Evolutionary conservation across 2,797 vertebrate species (phyloP).

Genomic region (Danionella dracula): DNA sequence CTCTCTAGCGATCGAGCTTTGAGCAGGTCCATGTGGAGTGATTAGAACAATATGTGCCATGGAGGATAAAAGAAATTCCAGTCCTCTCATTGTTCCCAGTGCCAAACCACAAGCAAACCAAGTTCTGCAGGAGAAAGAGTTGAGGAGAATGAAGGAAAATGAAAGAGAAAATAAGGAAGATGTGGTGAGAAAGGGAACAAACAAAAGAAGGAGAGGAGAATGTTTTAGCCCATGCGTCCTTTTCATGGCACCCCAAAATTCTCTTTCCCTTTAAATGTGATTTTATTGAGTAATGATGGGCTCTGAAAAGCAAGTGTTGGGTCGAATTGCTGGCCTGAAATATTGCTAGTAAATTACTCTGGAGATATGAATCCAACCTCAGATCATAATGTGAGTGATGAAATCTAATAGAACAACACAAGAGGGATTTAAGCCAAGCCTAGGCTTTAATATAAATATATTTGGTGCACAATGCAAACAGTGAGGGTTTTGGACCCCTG

Average conservation of each 20-base stretch:
- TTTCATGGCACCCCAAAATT: conserved; percentile 4
- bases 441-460: too few relatives aligned
- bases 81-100: conserved; percentile 28
- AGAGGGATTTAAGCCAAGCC: too few relatives aligned
- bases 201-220: conserved; percentile 35
- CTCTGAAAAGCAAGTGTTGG: background rate
- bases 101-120: conserved; percentile 47
- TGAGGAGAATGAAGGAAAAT: conserved; percentile 11
- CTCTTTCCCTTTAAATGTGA: background rate
- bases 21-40: conserved; percentile 58
- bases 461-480: too few relatives aligned
- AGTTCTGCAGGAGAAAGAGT: conserved; percentile 45
- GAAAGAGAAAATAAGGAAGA: conserved; percentile 4
- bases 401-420: too few relatives aligned
- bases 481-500: too few relatives aligned
- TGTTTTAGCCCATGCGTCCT: conserved; percentile 34
- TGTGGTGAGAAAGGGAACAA: conserved; percentile 32
- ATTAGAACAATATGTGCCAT: conserved; percentile 71
- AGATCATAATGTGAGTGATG: too few relatives aligned
- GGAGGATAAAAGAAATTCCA: conserved; percentile 59
- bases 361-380: background rate
- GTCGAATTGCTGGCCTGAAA: too few relatives aligned
- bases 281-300: conserved; percentile 14
- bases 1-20: conserved; percentile 51
- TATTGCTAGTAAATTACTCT: too few relatives aligned